phyloP scores from a whole-genome alignment of 2,888 invertebrate species.

The Suillia variegata region DNA sequence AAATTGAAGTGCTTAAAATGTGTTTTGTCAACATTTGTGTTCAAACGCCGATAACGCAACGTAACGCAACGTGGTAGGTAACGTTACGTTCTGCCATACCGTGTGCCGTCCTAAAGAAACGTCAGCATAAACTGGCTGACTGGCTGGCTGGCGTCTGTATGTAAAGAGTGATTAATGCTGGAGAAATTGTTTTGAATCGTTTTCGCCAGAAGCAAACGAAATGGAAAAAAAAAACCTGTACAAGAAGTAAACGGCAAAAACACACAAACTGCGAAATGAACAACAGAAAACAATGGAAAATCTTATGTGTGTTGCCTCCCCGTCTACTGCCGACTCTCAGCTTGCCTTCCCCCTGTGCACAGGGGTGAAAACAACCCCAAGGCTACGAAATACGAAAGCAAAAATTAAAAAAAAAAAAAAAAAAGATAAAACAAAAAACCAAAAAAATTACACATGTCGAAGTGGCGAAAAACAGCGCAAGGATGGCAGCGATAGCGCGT shows the following conservation, averaged over 20 bases:
- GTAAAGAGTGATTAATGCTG: constrained; percentile 46
- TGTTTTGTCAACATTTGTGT: constrained; percentile 54
- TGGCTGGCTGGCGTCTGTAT: no score
- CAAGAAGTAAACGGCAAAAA: not conserved
- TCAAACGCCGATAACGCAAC: constrained; percentile 5
- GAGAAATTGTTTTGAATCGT: constrained; percentile 51
- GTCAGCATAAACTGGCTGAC: no score
- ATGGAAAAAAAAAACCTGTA: constrained; percentile 21
- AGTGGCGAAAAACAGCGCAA: constrained; percentile 5
- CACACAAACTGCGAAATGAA: constrained; percentile 36
- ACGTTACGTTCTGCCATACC: not conserved
- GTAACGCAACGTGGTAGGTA: no score
- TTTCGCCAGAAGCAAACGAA: constrained; percentile 24
- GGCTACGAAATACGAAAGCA: not conserved
- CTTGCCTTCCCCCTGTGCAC: constrained; percentile 33
- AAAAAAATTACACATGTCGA: constrained; percentile 4
- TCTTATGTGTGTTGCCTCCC: constrained; percentile 15
- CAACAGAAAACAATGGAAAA: constrained; percentile 27
- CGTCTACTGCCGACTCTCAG: constrained; percentile 43
- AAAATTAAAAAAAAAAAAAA: not conserved
- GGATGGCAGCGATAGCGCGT: constrained; percentile 27
- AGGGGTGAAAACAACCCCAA: constrained; percentile 5
- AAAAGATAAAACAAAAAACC: constrained; percentile 24
- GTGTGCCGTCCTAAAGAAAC: no score
- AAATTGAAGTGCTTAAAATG: constrained; percentile 49